A percentile compares a stretch with the other conserved stretches of the same genome.
These are phyloP conservation scores for Okapia johnstoni DNA, from an alignment of 2,113 vertebrate species.

Conservation along the genomic window DNA sequence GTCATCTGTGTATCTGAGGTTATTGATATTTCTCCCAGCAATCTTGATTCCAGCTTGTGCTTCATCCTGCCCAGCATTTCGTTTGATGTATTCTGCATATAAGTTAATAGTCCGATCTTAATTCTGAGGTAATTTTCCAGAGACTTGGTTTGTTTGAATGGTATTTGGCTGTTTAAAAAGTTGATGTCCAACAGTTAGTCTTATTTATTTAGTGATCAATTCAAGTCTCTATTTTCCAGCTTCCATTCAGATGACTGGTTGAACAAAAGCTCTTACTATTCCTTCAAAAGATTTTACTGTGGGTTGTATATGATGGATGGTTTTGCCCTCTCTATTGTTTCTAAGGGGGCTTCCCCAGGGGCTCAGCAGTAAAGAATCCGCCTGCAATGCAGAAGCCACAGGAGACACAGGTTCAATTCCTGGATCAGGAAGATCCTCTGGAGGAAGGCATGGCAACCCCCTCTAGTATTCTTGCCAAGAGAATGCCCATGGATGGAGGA, in stretches of 20 bases:
- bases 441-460: neutral
- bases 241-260: slow-evolving; percentile 28
- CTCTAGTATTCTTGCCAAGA: neutral
- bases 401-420: neutral
- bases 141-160: neutral
- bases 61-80: neutral
- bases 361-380: neutral
- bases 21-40: neutral
- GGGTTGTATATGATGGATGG: neutral
- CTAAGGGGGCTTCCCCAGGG: neutral
- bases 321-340: slow-evolving; percentile 53
- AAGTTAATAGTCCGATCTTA: neutral
- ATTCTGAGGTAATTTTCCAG: neutral
- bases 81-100: neutral
- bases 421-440: neutral
- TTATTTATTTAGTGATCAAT: neutral
- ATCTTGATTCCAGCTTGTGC: neutral
- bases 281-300: slow-evolving; percentile 14
- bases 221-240: neutral
- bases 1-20: neutral
- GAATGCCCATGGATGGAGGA: neutral
- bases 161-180: neutral
- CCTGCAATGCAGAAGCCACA: neutral
- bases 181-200: neutral
- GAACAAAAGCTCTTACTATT: neutral